Percentiles rank a stretch among this genome's conserved stretches.
Evolutionary conservation across 2,888 invertebrate genomes (phyloP).

Genomic region (Andrena dorsata): DNA sequence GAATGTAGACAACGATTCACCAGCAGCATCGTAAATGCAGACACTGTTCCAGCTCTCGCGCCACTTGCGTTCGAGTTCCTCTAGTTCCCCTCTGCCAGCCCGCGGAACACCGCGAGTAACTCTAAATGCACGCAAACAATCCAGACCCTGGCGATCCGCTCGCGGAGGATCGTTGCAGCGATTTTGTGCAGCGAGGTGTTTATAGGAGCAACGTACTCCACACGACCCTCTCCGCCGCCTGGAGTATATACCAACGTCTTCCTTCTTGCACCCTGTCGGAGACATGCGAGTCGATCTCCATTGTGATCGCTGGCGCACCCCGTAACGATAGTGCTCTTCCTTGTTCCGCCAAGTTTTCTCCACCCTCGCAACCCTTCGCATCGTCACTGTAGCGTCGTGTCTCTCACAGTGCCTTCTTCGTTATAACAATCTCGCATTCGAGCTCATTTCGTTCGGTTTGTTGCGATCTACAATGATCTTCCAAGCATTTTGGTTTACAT

Average conservation of each 20-base stretch:
- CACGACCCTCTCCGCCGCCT: conserved; percentile 6
- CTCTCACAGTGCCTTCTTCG: neutral
- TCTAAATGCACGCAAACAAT: conserved; percentile 44
- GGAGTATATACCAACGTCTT: conserved; percentile 17
- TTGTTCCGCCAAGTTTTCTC: conserved; percentile 62
- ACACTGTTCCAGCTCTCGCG: neutral
- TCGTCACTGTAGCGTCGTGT: neutral
- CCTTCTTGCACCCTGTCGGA: conserved; percentile 56
- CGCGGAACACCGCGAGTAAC: conserved; percentile 19
- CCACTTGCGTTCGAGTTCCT: neutral
- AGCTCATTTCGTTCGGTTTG: too few relatives aligned
- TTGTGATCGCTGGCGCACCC: conserved; percentile 54
- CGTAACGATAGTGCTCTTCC: conserved; percentile 67
- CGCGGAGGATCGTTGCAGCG: conserved; percentile 36
- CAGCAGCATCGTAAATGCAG: conserved; percentile 7
- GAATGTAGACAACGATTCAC: neutral
- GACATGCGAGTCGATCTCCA: conserved; percentile 56
- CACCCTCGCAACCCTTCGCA: conserved; percentile 7
- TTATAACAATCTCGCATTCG: too few relatives aligned
- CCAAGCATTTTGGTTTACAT: too few relatives aligned
- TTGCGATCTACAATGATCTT: too few relatives aligned
- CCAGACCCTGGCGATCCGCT: conserved; percentile 44
- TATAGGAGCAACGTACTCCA: conserved; percentile 70
- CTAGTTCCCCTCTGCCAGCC: neutral
- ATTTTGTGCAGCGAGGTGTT: conserved; percentile 71